A percentile compares a stretch with the other conserved stretches of the same genome.
These are phyloP conservation scores for Lethenteron reissneri DNA, from an alignment of 2,113 vertebrate genomes.

Conservation along the genomic window DNA sequence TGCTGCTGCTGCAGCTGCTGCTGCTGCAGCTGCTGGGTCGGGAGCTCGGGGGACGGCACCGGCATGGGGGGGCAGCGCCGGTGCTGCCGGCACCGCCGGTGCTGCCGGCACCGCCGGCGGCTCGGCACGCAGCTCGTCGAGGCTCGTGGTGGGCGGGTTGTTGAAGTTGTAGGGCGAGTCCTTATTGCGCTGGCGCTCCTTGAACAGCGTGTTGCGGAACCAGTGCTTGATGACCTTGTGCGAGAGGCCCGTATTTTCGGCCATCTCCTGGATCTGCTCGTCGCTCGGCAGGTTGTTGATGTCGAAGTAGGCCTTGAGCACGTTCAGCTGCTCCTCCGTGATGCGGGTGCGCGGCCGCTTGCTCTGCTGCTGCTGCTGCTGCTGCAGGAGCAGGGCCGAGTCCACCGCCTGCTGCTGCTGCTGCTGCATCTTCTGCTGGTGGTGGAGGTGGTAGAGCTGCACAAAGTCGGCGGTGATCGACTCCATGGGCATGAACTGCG, in stretches of 20 bases:
- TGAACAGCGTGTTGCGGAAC: slow-evolving; percentile 95
- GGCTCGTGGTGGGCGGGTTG: slow-evolving; percentile 82
- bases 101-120: slow-evolving; percentile 47
- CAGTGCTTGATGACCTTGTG: slow-evolving; percentile 99
- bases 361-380: slow-evolving; percentile 59
- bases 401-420: slow-evolving; percentile 55
- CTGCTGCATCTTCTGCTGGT: slow-evolving; percentile 5
- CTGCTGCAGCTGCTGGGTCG: no score
- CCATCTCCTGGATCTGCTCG: slow-evolving; percentile 97
- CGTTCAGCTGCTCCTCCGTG: slow-evolving; percentile 87
- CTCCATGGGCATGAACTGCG: slow-evolving; percentile 68
- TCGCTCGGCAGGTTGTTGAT: slow-evolving; percentile 96
- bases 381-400: slow-evolving; percentile 67
- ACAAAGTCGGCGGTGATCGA: slow-evolving; percentile 73
- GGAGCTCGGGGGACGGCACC: no score
- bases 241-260: slow-evolving; percentile 84
- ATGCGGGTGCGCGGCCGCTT: slow-evolving; percentile 90
- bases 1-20: no score
- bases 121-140: slow-evolving; percentile 81
- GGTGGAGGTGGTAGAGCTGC: slow-evolving; percentile 43
- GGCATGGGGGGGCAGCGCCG: no score
- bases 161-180: slow-evolving; percentile 97
- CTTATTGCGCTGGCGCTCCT: slow-evolving; percentile 89
- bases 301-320: slow-evolving; percentile 81
- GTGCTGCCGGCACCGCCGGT: slow-evolving; percentile 18